These are phyloP conservation scores for Bettongia penicillata DNA, from an alignment of 2,113 vertebrate genomes.

Conservation along the genomic window DNA sequence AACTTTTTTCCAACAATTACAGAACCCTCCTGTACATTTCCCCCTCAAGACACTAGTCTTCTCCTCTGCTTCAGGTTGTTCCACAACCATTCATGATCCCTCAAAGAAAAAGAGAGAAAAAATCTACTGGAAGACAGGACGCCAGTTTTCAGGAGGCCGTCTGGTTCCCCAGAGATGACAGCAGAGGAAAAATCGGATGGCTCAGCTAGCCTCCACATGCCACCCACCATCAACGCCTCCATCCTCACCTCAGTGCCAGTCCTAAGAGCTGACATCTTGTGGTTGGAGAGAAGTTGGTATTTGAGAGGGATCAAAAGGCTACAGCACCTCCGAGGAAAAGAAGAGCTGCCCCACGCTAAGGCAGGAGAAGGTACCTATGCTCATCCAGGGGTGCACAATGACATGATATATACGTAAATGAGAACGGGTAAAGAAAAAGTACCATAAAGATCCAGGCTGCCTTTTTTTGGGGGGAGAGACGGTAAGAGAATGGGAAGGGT, in stretches of 20 bases:
- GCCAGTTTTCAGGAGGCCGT: constrained; percentile 4
- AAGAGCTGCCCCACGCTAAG: not conserved
- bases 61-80: not conserved
- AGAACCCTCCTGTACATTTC: not conserved
- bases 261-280: not conserved
- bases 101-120: constrained; percentile 1
- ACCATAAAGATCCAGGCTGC: constrained; percentile 1
- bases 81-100: not conserved
- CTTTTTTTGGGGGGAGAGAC: not conserved
- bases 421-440: constrained; percentile 55
- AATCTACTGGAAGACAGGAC: constrained; percentile 22
- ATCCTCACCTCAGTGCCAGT: constrained; percentile 1
- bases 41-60: not conserved
- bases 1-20: constrained; percentile 16
- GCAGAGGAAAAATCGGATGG: constrained; percentile 9
- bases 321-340: not conserved
- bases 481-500: constrained; percentile 15
- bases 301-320: not conserved
- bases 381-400: not conserved
- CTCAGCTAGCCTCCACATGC: constrained; percentile 30
- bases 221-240: not conserved
- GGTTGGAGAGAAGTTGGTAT: constrained; percentile 7
- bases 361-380: constrained; percentile 18
- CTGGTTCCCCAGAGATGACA: constrained; percentile 20
- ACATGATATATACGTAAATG: not conserved